Evolutionary conservation across 2,888 invertebrate species (phyloP), one percentile per base, ranked within the genome.

Genomic region (Stenoptilia bipunctidactyla): DNA sequence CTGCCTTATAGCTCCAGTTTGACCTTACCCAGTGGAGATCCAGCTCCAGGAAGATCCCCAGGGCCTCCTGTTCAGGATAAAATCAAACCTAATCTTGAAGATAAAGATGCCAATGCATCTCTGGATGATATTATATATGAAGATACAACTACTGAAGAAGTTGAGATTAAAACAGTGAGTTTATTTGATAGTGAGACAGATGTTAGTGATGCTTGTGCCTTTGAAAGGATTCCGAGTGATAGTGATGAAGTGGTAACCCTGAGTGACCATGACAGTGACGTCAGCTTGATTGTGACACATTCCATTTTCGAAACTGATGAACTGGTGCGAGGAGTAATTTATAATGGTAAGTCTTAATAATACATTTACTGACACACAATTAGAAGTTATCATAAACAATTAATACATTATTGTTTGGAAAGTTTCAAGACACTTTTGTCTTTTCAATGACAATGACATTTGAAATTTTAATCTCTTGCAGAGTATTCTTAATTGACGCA

Each of bases 41-140:
- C 89, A 10, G 89, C 89, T 1, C 89, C 89, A 1, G 89, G 89
- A 5, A 74, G 89, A 30, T 89, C 89, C 1, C 89, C 89, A 10
- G 89, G 89, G 33, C 89, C 89, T 50, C 89, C 88, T 51, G 40
- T 47, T 25, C 37, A 46, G 14, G 53, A 56, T 43, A 54, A 53
- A 38, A 44, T 50, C 39, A 58, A 56, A 41, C 55, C 56, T 37
- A 59, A 61, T 34, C 46, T 55, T 52, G 4, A 8, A 5, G 20
- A 20, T 20, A 20, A 58, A 41, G 51, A 51, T 14, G 46, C 50
- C 6, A 51, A 50, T 38, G 37, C 50, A 37, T 49, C 53, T 50
- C 41, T 45, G 27, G 41, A 45, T 35, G 59, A 58, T 9, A 34
- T 13, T 4, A 9, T 15, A 38, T 68, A 71, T 44, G 66, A 70